Conservation (phyloP, 1,140 invertebrate genomes). For the Ectropis grisescens region DNA sequence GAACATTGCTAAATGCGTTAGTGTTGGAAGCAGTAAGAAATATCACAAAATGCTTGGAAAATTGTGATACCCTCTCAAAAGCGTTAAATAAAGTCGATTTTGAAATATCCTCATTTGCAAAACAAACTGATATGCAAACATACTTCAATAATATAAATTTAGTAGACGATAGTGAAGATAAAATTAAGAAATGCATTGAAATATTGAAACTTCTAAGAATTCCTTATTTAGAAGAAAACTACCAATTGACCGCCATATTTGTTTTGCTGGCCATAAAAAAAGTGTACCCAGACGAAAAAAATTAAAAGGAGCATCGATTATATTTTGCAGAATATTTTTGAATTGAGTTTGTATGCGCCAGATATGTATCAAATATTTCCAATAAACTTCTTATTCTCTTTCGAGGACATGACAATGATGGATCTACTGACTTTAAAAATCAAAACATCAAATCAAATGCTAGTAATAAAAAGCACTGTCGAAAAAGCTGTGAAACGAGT, state of each 20-base stretch:
- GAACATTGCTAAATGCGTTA: constrained; percentile 27
- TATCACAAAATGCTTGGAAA: constrained; percentile 34
- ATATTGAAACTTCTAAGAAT: constrained; percentile 38
- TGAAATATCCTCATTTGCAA: constrained; percentile 24
- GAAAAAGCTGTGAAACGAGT: constrained; percentile 52
- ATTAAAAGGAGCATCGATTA: constrained; percentile 28
- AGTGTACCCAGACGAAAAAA: constrained; percentile 36
- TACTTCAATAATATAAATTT: constrained; percentile 27
- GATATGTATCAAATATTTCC: constrained; percentile 51
- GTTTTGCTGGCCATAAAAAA: constrained; percentile 41
- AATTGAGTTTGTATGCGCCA: constrained; percentile 42
- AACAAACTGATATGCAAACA: constrained; percentile 26
- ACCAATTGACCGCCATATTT: constrained; percentile 43
- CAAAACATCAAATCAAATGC: constrained; percentile 34
- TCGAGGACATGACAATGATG: constrained; percentile 27
- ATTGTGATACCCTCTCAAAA: constrained; percentile 30
- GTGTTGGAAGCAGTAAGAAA: constrained; percentile 33
- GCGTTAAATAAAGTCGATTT: constrained; percentile 34
- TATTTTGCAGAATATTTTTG: constrained; percentile 35
- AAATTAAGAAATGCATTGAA: constrained; percentile 23
- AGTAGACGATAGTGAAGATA: constrained; percentile 19
- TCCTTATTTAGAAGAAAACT: constrained; percentile 44
- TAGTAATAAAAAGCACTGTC: constrained; percentile 36
- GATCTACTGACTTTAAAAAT: constrained; percentile 40
- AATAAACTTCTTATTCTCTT: constrained; percentile 39